Evolutionary conservation across 2,113 vertebrate genomes (phyloP).

Genomic region (Pelusios castaneus): DNA sequence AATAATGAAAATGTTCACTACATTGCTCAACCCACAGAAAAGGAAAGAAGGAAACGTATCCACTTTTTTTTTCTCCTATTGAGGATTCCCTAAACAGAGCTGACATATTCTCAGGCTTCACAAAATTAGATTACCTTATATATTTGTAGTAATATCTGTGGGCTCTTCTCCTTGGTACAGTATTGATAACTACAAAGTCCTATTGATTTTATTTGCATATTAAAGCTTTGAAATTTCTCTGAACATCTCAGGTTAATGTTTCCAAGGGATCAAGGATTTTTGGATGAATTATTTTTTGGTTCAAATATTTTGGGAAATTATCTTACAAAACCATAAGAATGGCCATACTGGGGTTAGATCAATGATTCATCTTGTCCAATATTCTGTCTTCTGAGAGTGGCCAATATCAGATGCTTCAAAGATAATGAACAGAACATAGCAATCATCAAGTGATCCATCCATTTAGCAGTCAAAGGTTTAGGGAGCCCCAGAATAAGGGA

Average conservation of each 20-base stretch:
- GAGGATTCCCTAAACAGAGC: neutral
- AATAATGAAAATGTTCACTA: fast-evolving
- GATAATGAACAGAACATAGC: no score
- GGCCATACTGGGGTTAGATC: no score
- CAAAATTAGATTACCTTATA: neutral
- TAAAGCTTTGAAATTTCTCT: neutral
- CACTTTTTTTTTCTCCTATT: fast-evolving
- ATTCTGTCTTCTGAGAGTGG: no score
- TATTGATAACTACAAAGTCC: neutral
- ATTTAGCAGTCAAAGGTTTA: no score
- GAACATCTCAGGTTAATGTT: neutral
- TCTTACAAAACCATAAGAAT: no score
- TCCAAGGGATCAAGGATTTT: neutral
- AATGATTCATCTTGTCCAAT: no score
- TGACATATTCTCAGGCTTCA: neutral
- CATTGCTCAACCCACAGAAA: neutral
- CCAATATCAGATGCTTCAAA: no score
- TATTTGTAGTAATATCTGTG: neutral
- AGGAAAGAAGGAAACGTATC: neutral
- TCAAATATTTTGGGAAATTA: neutral
- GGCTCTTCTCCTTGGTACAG: fast-evolving
- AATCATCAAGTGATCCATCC: no score
- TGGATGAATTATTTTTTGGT: neutral
- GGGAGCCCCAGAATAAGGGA: neutral
- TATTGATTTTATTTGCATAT: neutral